Evolutionary conservation across 2,797 vertebrate genomes (phyloP).

Genomic region (Luscinia megarhynchos): DNA sequence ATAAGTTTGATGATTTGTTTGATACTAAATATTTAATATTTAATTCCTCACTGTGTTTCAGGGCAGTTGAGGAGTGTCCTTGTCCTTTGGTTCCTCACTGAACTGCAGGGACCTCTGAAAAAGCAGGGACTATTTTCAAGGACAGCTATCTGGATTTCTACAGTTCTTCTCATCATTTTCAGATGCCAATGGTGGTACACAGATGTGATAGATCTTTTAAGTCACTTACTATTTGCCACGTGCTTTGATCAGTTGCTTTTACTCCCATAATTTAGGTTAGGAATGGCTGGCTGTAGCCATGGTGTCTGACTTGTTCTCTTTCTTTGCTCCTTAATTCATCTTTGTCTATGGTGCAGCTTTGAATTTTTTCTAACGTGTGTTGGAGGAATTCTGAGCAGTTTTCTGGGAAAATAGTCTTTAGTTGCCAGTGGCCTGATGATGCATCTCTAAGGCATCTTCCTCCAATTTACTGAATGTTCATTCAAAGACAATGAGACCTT

Average conservation of each 20-base stretch:
- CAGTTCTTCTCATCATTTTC: background rate
- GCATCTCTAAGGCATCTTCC: constrained; percentile 14
- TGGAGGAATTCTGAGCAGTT: constrained; percentile 32
- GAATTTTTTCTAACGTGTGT: background rate
- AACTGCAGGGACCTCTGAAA: background rate
- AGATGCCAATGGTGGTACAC: background rate
- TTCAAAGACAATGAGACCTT: background rate
- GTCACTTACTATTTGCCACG: background rate
- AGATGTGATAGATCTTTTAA: background rate
- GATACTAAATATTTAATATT: background rate
- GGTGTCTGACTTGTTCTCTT: background rate
- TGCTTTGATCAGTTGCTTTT: background rate
- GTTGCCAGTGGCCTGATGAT: constrained; percentile 3
- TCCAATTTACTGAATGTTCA: background rate
- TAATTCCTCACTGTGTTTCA: background rate
- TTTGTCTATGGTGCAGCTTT: constrained; percentile 7
- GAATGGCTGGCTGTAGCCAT: background rate
- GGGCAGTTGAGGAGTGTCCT: background rate
- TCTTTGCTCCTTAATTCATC: background rate
- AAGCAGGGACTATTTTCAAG: background rate
- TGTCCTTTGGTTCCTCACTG: background rate
- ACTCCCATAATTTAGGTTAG: background rate
- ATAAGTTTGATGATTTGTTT: background rate
- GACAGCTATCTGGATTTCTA: background rate
- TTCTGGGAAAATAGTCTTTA: constrained; percentile 14